Percentiles rank a stretch among this genome's conserved stretches.
Conservation (phyloP, 2,797 vertebrate genomes). For the Microcaecilia unicolor region DNA sequence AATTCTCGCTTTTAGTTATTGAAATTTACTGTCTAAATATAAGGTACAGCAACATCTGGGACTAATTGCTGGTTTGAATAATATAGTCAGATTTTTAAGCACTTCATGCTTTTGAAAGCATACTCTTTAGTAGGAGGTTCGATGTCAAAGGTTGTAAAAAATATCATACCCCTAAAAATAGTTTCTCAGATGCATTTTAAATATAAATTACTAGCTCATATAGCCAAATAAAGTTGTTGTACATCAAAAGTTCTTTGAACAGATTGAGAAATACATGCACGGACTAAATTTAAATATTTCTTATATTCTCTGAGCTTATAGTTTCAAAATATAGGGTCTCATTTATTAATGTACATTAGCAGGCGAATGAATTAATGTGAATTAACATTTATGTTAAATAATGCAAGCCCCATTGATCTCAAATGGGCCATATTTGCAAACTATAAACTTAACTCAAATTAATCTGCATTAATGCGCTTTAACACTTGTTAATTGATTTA, state of each 20-base stretch:
- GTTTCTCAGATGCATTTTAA: conserved; percentile 37
- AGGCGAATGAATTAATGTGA: too few relatives aligned
- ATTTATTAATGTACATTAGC: too few relatives aligned
- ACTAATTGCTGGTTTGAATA: conserved; percentile 61
- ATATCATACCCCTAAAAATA: conserved; percentile 48
- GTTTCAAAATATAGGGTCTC: too few relatives aligned
- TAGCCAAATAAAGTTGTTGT: background rate
- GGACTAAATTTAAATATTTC: too few relatives aligned
- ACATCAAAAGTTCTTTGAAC: conserved; percentile 4
- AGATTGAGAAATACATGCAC: too few relatives aligned
- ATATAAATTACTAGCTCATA: conserved; percentile 24
- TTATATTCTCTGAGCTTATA: too few relatives aligned
- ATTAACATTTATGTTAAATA: too few relatives aligned
- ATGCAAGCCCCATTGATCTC: too few relatives aligned
- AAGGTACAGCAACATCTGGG: conserved; percentile 55
- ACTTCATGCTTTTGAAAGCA: conserved; percentile 50
- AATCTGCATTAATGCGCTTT: too few relatives aligned
- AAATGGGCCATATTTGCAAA: too few relatives aligned
- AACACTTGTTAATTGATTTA: too few relatives aligned
- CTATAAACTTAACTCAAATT: too few relatives aligned
- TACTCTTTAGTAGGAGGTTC: conserved; percentile 44
- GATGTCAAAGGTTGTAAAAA: conserved; percentile 57
- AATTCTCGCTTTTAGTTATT: conserved; percentile 48
- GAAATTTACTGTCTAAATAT: conserved; percentile 58
- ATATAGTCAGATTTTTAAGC: conserved; percentile 48